Conservation (phyloP, 2,797 vertebrate genomes). For the Brachymystax lenok region DNA sequence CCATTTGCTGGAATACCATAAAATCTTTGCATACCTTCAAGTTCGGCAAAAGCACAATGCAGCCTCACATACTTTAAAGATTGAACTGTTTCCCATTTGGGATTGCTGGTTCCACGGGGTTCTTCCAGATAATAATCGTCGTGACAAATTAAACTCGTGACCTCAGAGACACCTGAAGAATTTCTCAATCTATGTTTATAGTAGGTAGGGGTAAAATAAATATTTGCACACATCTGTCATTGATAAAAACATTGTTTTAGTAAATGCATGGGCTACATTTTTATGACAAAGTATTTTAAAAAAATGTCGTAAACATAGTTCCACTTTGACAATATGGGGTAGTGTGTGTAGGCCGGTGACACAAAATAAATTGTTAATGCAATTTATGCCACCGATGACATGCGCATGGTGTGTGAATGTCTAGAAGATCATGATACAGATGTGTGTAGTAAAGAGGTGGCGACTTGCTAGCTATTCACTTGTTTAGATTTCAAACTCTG, state of each 20-base stretch:
- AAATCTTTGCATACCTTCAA: background rate
- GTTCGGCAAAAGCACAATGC: background rate
- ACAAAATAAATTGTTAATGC: no score
- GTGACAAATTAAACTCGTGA: background rate
- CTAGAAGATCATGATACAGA: background rate
- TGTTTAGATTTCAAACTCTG: constrained; percentile 32
- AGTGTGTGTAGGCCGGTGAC: no score
- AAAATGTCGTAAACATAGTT: no score
- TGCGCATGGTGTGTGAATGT: no score
- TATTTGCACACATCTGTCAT: no score
- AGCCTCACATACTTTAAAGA: background rate
- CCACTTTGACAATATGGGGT: no score
- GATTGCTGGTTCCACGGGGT: background rate
- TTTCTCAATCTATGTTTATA: background rate
- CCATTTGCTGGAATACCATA: background rate
- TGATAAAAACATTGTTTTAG: no score
- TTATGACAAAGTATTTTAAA: no score
- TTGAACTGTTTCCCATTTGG: background rate
- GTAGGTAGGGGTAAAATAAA: no score
- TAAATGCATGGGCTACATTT: no score
- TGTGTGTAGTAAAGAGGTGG: background rate
- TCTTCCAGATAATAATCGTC: background rate
- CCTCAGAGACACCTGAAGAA: background rate
- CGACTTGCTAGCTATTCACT: background rate
- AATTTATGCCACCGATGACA: background rate